These are phyloP conservation scores for Formica exsecta DNA, from an alignment of 1,140 invertebrate genomes.

Conservation along the genomic window DNA sequence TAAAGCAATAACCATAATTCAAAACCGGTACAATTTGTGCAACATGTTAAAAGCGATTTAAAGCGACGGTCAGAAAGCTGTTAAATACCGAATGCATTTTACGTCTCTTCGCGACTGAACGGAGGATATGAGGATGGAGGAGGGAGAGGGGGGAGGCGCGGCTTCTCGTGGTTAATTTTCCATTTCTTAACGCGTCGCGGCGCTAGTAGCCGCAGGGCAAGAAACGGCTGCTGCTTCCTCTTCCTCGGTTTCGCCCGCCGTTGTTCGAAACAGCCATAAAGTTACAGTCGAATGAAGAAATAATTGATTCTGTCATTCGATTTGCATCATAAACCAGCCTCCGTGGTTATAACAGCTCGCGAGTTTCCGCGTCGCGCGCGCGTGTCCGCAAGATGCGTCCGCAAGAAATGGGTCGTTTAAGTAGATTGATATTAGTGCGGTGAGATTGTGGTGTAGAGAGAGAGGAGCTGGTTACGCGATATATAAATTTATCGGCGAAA, in stretches of 20 bases:
- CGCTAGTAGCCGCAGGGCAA: constrained; percentile 21
- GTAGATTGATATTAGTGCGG: constrained; percentile 16
- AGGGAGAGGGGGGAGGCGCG: too few relatives aligned
- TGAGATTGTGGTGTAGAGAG: neutral
- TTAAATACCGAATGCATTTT: constrained; percentile 44
- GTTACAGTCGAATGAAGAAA: constrained; percentile 46
- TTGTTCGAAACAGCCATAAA: constrained; percentile 26
- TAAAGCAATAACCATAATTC: constrained; percentile 41
- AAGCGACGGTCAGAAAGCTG: constrained; percentile 40
- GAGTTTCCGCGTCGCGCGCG: neutral
- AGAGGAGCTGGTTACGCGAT: neutral
- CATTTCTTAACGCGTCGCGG: constrained; percentile 51
- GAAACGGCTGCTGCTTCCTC: constrained; percentile 44
- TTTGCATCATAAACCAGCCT: constrained; percentile 43
- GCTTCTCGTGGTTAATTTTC: constrained; percentile 51
- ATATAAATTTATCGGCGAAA: constrained; percentile 9
- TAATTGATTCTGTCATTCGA: constrained; percentile 55
- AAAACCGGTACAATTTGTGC: neutral
- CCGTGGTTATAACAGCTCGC: constrained; percentile 28
- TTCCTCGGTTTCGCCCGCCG: constrained; percentile 24
- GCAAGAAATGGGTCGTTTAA: constrained; percentile 22
- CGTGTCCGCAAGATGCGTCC: neutral
- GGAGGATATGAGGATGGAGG: constrained; percentile 14
- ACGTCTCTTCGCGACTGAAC: neutral
- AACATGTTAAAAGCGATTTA: constrained; percentile 38